Evolutionary conservation across 2,797 vertebrate genomes (phyloP).

Genomic region (Amphiprion clarkii): DNA sequence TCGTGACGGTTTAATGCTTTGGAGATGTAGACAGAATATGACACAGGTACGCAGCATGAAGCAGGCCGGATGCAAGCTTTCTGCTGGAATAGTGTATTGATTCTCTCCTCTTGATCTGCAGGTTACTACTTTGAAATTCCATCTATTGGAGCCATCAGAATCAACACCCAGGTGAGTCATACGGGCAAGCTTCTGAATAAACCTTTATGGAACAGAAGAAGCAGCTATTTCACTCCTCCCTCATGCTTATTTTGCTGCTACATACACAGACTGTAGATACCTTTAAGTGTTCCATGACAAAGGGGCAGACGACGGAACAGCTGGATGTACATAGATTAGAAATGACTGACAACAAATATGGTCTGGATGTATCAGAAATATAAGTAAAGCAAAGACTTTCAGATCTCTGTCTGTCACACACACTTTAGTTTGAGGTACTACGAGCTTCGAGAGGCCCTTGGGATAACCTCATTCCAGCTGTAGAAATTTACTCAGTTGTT

Average conservation of each 20-base stretch:
- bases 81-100: slow-evolving; percentile 34
- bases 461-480: slow-evolving; percentile 74
- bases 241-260: slow-evolving; percentile 57
- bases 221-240: slow-evolving; percentile 8
- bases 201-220: neutral
- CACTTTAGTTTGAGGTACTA: slow-evolving; percentile 51
- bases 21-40: slow-evolving; percentile 8
- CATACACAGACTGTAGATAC: slow-evolving; percentile 44
- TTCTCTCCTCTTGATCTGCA: slow-evolving; percentile 70
- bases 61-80: slow-evolving; percentile 2
- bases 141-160: slow-evolving; percentile 97
- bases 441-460: slow-evolving; percentile 54
- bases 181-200: neutral
- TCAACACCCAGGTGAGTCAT: slow-evolving; percentile 95
- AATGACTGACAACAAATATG: slow-evolving; percentile 3
- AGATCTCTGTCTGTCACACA: neutral
- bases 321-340: slow-evolving; percentile 31
- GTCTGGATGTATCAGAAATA: slow-evolving; percentile 32
- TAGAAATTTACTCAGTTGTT: slow-evolving; percentile 72
- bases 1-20: slow-evolving; percentile 29
- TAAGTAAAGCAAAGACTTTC: slow-evolving; percentile 33
- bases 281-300: slow-evolving; percentile 22
- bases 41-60: neutral
- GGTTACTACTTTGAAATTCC: slow-evolving; percentile 99
- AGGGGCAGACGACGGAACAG: slow-evolving; percentile 8